phyloP scores from a whole-genome alignment of 2,797 vertebrate genomes.

The Hippocampus kuda region DNA sequence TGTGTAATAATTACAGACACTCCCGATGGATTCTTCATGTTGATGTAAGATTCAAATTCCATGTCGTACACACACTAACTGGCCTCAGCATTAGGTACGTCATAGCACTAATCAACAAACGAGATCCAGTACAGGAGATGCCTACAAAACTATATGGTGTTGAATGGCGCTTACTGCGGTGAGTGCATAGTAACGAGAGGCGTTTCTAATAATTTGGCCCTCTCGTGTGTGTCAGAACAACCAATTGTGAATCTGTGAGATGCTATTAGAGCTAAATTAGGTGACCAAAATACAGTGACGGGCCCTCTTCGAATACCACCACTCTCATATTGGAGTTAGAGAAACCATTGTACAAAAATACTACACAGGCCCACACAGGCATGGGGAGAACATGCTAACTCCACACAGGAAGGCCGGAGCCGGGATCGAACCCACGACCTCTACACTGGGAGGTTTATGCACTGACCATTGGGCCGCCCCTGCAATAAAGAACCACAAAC shows the following conservation, averaged over 20 bases:
- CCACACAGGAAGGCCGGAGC: no score
- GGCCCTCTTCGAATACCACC: not conserved
- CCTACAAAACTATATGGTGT: not conserved
- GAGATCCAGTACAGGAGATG: not conserved
- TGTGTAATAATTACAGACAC: conserved; percentile 21
- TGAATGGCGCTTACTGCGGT: not conserved
- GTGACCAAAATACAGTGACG: not conserved
- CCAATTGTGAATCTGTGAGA: not conserved
- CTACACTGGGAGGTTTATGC: no score
- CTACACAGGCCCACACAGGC: no score
- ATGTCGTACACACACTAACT: not conserved
- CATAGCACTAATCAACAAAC: not conserved
- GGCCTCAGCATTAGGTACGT: not conserved
- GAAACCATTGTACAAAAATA: not conserved
- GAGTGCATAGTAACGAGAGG: not conserved
- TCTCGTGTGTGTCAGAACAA: not conserved
- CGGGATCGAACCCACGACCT: no score
- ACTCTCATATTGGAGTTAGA: not conserved
- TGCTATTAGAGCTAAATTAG: not conserved
- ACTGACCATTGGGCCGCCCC: no score
- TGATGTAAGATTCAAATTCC: conserved; percentile 41
- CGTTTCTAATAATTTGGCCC: not conserved
- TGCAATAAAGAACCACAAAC: not conserved
- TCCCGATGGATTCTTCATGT: conserved; percentile 42
- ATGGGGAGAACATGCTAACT: no score